Evolutionary conservation across 2,888 invertebrate species (phyloP).

Genomic region (Drosophila fulvimacula): DNA sequence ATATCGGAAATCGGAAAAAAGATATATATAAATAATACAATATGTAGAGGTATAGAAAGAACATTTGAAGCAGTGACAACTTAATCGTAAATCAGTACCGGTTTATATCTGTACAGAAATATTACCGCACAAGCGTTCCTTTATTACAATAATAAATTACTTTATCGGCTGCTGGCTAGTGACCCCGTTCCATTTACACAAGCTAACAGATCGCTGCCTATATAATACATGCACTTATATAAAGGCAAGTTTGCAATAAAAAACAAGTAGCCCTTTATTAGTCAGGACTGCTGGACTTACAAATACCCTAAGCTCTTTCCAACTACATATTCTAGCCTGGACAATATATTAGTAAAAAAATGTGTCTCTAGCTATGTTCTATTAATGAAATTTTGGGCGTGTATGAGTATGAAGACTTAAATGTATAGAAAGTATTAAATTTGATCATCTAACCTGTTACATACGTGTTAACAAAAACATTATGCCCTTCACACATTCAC

Average conservation of each 20-base stretch:
- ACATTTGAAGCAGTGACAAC: background rate
- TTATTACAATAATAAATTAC: constrained; percentile 17
- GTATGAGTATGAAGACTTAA: background rate
- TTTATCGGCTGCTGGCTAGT: constrained; percentile 29
- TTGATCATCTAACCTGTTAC: background rate
- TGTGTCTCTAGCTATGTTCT: background rate
- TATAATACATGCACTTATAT: constrained; percentile 13
- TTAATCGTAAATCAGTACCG: constrained; percentile 1
- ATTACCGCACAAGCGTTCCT: constrained; percentile 8
- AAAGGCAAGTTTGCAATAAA: constrained; percentile 11
- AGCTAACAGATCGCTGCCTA: constrained; percentile 3
- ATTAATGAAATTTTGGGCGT: background rate
- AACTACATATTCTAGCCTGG: background rate
- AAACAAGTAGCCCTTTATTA: constrained; percentile 1
- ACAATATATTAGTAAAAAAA: background rate
- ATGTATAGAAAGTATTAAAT: background rate
- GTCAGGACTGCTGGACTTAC: background rate
- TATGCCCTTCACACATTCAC: background rate
- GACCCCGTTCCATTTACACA: constrained; percentile 37
- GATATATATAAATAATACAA: background rate
- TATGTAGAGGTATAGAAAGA: background rate
- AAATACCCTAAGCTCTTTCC: background rate
- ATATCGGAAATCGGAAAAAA: constrained; percentile 4
- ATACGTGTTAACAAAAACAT: background rate
- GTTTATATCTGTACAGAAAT: background rate